Evolutionary conservation across 2,113 vertebrate genomes (phyloP), one percentile per base, ranked within the genome.

Genomic region (Melanerpes aurifrons): DNA sequence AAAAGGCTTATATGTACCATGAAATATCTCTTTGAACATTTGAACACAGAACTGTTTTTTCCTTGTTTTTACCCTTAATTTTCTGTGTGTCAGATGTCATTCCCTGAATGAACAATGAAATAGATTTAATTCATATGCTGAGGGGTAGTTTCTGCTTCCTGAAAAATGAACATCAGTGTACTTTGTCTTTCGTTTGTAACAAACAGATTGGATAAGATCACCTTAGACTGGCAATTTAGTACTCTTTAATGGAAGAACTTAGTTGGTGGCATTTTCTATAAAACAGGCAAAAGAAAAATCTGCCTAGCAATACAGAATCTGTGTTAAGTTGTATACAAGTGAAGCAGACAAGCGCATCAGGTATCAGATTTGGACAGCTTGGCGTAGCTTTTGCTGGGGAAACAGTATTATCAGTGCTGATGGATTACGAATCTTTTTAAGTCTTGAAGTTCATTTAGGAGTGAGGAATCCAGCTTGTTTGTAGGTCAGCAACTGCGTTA

Each of bases 371-470:
- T 88, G 4, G 54, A 72, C 79, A 85, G 68, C 76, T 69, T 86
- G 56, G 10, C 73, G 90, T 83, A 45, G 70, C n/a, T 78, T 92
- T 83, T 66, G 12, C 54, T 80, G 69, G 87, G 79, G 81, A 73
- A 89, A 74, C 48, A 71, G 57, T 35, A 69, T 72, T 92, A n/a
- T 77, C 54, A 47, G n/a, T 88, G 64, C 73, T 91, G 71, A 82
- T 83, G 83, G 82, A 62, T 92, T 81, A 25, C 32, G 87, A 62
- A 77, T 77, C 9, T 10, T 80, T 83, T 80, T 75, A 83, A 66
- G 76, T 76, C 79, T 83, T 35, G n/a, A 86, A 86, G 66, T 58
- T 89, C 16, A 54, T 66, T 86, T 92, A 45, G 80, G 85, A 89
- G 17, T 12, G 16, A 72, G 50, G 64, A 86, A 16, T 93, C 32